phyloP scores from a whole-genome alignment of 2,113 vertebrate genomes.

The Haemorhous mexicanus region DNA sequence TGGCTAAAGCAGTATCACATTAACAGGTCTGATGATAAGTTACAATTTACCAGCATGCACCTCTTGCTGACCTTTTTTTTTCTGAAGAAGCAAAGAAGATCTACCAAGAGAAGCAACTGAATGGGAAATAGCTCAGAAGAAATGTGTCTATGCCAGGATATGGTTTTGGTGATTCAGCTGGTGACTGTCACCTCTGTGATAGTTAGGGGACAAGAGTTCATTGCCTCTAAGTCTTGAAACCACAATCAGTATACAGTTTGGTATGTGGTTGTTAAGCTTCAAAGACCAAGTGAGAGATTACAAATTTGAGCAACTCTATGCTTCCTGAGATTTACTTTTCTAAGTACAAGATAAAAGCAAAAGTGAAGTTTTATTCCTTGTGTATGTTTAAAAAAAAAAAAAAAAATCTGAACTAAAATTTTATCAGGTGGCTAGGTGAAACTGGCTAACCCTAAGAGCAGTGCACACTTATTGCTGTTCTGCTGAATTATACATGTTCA shows the following conservation, averaged over 20 bases:
- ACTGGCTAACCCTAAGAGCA: not conserved
- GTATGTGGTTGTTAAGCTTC: constrained; percentile 15
- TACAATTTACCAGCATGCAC: not conserved
- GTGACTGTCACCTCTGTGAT: not conserved
- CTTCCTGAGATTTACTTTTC: not conserved
- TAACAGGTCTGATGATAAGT: not conserved
- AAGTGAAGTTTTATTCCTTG: not conserved
- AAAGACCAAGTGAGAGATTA: constrained; percentile 8
- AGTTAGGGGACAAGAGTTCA: not conserved
- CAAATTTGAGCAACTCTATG: not conserved
- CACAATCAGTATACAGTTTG: not conserved
- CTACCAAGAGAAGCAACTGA: not conserved
- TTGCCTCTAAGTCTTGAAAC: constrained; percentile 13
- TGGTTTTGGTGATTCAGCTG: constrained; percentile 36
- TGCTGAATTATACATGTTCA: not conserved
- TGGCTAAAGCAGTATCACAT: not conserved
- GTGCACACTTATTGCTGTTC: not conserved
- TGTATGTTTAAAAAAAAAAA: not conserved
- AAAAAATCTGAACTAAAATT: not conserved
- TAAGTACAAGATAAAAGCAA: not conserved
- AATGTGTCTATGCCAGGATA: not conserved
- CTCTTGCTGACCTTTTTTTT: not conserved
- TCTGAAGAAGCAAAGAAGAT: not conserved
- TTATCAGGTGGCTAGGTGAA: not conserved
- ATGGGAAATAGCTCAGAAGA: not conserved